These are phyloP conservation scores for Tinea pellionella DNA, from an alignment of 2,888 invertebrate species.

Conservation along the genomic window DNA sequence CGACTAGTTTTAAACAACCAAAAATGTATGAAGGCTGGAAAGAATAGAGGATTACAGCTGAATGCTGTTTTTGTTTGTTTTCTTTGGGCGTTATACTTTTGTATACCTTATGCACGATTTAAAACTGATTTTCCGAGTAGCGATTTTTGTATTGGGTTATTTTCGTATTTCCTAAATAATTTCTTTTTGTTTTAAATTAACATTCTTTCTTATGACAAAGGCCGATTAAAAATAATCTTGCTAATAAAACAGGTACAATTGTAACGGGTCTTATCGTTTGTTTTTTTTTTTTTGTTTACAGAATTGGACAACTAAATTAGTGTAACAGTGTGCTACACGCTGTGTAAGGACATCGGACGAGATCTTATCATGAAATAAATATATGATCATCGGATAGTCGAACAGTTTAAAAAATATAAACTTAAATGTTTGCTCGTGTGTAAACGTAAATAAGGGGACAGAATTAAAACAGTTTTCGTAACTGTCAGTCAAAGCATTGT, in stretches of 20 bases:
- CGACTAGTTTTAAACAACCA: slow-evolving; percentile 58
- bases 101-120: slow-evolving; percentile 24
- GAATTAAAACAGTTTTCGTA: slow-evolving; percentile 7
- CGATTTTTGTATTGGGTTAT: background rate
- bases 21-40: slow-evolving; percentile 39
- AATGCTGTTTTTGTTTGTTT: slow-evolving; percentile 69
- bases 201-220: no score
- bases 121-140: slow-evolving; percentile 14
- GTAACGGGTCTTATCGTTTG: slow-evolving; percentile 18
- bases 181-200: no score
- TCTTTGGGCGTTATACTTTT: slow-evolving; percentile 54
- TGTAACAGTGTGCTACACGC: slow-evolving; percentile 27
- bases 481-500: slow-evolving; percentile 9
- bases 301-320: slow-evolving; percentile 34
- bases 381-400: slow-evolving; percentile 25
- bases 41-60: slow-evolving; percentile 59
- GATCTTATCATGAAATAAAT: slow-evolving; percentile 33
- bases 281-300: slow-evolving; percentile 26
- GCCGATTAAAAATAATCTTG: background rate
- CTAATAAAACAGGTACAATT: slow-evolving; percentile 1
- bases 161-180: no score
- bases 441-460: slow-evolving; percentile 11
- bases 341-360: slow-evolving; percentile 24
- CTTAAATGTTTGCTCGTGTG: slow-evolving; percentile 11
- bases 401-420: slow-evolving; percentile 2